Evolutionary conservation across 2,113 vertebrate genomes (phyloP), one percentile per base, ranked within the genome.

Genomic region (Ramphastos sulfuratus): DNA sequence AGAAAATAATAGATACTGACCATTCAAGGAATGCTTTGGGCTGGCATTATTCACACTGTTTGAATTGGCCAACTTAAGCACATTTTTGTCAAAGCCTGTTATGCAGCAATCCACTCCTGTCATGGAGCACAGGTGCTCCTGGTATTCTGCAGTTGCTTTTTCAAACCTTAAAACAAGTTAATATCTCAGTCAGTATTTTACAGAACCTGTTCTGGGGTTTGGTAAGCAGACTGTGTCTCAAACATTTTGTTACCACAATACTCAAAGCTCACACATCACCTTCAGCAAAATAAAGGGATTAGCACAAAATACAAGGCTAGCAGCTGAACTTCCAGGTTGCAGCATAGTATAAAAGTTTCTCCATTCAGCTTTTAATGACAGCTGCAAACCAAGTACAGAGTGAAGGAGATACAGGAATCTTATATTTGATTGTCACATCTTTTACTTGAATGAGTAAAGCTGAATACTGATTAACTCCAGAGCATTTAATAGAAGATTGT

Each of bases 71-170:
- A 99, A 91, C 54, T 98, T 99, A 44, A 99, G 97, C 66, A 99
- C 96, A 33, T 97, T 96, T 77, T 98, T 97, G 86, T 99, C 98
- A 18, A 98, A 98, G 93, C 98, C 98, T 85, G 98, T 97, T 55
- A 99, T 98, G 79, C 98, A 98, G 97, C 99, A 99, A 96, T 99
- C 99, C 42, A 98, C 97, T 5, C 99, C 99, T 4, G 98, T 99
- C 92, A 99, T 98, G 28, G 99, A 98, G 94, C 98, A 99, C 10
- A 99, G 97, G 83, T 99, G 99, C 90, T 99, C 99, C 93, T 99
- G 99, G 96, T 99, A 99, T 50, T 99, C 99, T 9, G 97, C 96
- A 21, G 98, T 98, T 14, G 99, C 99, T 94, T 99, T 99, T 96
- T 99, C 99, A 98, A 99, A 99, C 96, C 99, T 99, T 75, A 28